Conservation (phyloP, 2,888 invertebrate species). For the Ennomos fuscantarius region DNA sequence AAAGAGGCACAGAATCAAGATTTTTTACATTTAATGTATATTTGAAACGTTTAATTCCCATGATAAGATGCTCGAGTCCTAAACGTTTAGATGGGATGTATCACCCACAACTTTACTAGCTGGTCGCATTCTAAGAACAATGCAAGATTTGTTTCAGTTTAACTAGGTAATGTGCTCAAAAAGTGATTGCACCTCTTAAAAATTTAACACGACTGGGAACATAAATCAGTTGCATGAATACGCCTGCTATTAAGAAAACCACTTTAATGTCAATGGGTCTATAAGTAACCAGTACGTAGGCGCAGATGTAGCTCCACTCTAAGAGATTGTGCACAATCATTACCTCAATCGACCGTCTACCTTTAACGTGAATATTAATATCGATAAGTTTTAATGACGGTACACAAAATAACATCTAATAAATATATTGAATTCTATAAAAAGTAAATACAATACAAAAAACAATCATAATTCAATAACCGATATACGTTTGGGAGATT, state of each 20-base stretch:
- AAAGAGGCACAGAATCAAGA: too few species aligned
- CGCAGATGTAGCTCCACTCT: conserved; percentile 17
- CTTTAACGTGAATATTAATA: conserved; percentile 14
- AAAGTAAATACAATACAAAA: conserved; percentile 11
- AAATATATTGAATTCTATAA: conserved; percentile 18
- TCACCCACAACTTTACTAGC: too few species aligned
- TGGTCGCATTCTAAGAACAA: too few species aligned
- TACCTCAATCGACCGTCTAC: conserved; percentile 23
- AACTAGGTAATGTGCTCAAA: not conserved
- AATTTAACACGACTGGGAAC: conserved; percentile 13
- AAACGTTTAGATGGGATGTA: too few species aligned
- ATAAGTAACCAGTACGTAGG: conserved; percentile 1
- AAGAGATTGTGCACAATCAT: conserved; percentile 46
- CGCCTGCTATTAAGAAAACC: conserved; percentile 2
- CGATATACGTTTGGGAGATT: conserved; percentile 19
- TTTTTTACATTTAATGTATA: too few species aligned
- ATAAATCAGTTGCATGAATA: not conserved
- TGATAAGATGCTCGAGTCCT: too few species aligned
- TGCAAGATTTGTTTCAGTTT: too few species aligned
- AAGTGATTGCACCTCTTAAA: not conserved
- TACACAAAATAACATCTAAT: conserved; percentile 9
- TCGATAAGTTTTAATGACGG: conserved; percentile 10
- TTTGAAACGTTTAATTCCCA: too few species aligned
- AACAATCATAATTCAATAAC: conserved; percentile 18
- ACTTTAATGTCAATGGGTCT: conserved; percentile 3